Evolutionary conservation across 2,888 invertebrate species (phyloP).

Genomic region (Dasysyrphus albostriatus): DNA sequence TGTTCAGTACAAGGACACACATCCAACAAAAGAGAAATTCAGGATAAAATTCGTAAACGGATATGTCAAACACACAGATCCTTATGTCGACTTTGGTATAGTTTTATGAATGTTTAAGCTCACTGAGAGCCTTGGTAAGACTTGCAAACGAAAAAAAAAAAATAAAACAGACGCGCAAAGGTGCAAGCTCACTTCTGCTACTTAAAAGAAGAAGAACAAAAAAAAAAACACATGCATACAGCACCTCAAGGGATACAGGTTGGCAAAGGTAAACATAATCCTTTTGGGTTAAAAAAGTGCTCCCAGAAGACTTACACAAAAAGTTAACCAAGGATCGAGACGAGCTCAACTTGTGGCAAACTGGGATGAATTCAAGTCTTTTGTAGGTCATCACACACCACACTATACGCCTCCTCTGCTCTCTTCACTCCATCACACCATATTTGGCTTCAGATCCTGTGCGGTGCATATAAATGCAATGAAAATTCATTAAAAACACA

Average conservation of each 20-base stretch:
- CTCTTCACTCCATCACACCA: too few relatives aligned
- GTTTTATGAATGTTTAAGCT: constrained; percentile 42
- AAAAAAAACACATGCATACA: not conserved
- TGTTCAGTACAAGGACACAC: constrained; percentile 19
- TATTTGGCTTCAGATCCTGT: not conserved
- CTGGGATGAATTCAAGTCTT: constrained; percentile 51
- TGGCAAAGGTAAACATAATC: constrained; percentile 41
- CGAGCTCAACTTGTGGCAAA: constrained; percentile 60
- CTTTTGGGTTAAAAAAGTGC: constrained; percentile 47
- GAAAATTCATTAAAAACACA: constrained; percentile 68
- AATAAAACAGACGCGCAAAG: constrained; percentile 6
- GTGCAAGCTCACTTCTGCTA: constrained; percentile 33
- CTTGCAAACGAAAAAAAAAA: not conserved
- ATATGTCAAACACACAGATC: constrained; percentile 53
- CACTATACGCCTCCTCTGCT: not conserved
- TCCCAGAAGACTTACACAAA: constrained; percentile 60
- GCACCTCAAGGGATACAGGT: constrained; percentile 1
- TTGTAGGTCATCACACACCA: constrained; percentile 57
- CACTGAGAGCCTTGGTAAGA: constrained; percentile 15
- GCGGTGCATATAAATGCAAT: constrained; percentile 53
- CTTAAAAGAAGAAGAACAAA: not conserved
- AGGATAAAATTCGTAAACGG: constrained; percentile 41
- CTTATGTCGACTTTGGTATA: not conserved
- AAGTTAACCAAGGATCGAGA: constrained; percentile 64
- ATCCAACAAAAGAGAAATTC: constrained; percentile 16